Evolutionary conservation across 2,113 vertebrate species (phyloP).

Genomic region (Myodes glareolus): DNA sequence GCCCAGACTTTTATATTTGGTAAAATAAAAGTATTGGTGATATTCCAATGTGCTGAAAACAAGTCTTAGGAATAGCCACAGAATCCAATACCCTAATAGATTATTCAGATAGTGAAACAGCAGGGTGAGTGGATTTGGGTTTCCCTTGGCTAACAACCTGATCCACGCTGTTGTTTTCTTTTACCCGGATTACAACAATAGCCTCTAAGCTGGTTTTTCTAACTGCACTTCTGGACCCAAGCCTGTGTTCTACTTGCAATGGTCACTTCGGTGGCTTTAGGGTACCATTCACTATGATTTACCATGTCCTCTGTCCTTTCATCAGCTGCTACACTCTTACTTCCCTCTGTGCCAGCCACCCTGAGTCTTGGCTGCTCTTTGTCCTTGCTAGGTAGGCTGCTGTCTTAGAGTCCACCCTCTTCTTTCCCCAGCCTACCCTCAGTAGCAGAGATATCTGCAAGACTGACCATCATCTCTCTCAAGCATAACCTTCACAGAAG

Average conservation of each 20-base stretch:
- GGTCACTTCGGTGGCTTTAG: not conserved
- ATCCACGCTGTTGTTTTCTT: not conserved
- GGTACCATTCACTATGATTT: no score
- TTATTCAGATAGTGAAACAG: not conserved
- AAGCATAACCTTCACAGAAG: not conserved
- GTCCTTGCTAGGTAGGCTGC: not conserved
- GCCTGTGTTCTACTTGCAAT: not conserved
- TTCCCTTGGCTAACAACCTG: not conserved
- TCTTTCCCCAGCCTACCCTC: not conserved
- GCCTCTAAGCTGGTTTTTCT: not conserved
- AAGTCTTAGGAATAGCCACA: not conserved
- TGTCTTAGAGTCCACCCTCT: not conserved
- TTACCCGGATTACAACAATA: not conserved
- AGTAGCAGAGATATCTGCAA: no score
- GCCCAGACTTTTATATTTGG: not conserved
- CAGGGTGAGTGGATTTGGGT: not conserved
- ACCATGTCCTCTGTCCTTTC: not conserved
- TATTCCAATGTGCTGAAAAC: not conserved
- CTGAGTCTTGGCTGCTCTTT: not conserved
- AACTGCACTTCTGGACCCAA: not conserved
- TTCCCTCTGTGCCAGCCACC: not conserved
- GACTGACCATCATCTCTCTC: not conserved
- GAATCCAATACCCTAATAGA: not conserved
- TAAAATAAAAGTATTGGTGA: constrained; percentile 7
- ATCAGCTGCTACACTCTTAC: not conserved